Evolutionary conservation across 1,140 invertebrate genomes (phyloP).

Genomic region (Scylla paramamosain): DNA sequence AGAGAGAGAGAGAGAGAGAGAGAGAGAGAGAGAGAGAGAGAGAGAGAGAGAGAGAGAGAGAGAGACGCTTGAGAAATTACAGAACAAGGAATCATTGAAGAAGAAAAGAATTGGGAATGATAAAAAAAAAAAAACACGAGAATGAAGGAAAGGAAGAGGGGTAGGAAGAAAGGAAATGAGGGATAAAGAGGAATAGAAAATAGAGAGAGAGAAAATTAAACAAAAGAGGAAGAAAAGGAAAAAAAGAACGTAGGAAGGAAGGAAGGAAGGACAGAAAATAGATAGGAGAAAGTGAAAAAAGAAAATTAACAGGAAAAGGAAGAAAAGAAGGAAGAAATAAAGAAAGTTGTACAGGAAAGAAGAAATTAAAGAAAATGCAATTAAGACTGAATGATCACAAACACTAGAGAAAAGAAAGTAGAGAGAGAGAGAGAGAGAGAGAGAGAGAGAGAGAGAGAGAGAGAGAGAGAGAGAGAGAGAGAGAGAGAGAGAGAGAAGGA

Average conservation of each 20-base stretch:
- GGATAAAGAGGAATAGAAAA: neutral
- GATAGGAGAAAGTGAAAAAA: neutral
- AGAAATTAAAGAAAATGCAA: too few relatives aligned
- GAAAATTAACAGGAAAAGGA: too few relatives aligned
- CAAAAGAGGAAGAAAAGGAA: neutral
- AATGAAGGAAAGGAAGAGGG: neutral
- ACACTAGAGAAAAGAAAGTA: too few relatives aligned
- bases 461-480: neutral
- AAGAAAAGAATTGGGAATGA: neutral
- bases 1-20: constrained; percentile 27
- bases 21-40: neutral
- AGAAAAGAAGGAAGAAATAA: too few relatives aligned
- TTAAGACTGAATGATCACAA: too few relatives aligned
- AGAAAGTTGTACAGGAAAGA: too few relatives aligned
- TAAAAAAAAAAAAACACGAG: neutral
- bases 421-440: neutral
- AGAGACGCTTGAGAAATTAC: neutral
- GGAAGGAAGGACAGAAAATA: neutral
- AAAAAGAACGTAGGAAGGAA: neutral
- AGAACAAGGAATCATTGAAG: neutral
- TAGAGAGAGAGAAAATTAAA: neutral
- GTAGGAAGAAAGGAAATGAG: neutral
- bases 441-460: neutral
- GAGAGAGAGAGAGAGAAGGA: neutral
- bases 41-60: neutral